Evolutionary conservation across 2,113 vertebrate species (phyloP).

Genomic region (Leptodactylus fuscus): DNA sequence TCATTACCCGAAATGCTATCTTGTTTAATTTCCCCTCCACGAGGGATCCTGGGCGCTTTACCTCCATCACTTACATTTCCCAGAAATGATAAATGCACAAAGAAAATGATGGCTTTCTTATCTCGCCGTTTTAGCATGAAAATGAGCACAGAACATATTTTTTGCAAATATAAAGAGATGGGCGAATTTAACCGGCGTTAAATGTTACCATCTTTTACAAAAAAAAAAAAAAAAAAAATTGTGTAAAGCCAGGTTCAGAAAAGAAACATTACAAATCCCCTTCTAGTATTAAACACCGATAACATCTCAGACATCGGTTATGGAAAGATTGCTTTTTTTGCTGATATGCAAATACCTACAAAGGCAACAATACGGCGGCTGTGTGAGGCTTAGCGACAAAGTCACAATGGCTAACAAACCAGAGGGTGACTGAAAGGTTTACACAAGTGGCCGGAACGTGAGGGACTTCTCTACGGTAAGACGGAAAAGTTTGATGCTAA

Average conservation of each 20-base stretch:
- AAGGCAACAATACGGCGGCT: slow-evolving; percentile 8
- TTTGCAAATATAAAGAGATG: slow-evolving; percentile 59
- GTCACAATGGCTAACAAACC: slow-evolving; percentile 16
- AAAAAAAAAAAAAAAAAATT: neutral
- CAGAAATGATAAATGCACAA: slow-evolving; percentile 65
- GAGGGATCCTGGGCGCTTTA: slow-evolving; percentile 64
- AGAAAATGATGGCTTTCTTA: slow-evolving; percentile 66
- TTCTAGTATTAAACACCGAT: slow-evolving; percentile 42
- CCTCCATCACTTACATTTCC: slow-evolving; percentile 67
- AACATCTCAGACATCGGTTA: slow-evolving; percentile 46
- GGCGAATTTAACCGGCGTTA: slow-evolving; percentile 56
- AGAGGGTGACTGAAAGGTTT: neutral
- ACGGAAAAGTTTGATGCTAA: neutral
- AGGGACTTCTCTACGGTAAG: neutral
- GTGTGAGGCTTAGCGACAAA: slow-evolving; percentile 30
- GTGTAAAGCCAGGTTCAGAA: slow-evolving; percentile 16
- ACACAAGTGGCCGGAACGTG: neutral
- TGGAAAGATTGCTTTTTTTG: slow-evolving; percentile 46
- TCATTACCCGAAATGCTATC: slow-evolving; percentile 68
- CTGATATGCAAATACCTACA: slow-evolving; percentile 55
- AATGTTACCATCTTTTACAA: slow-evolving; percentile 35
- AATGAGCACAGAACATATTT: slow-evolving; percentile 61
- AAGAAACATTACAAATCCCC: slow-evolving; percentile 49
- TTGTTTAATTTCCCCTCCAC: slow-evolving; percentile 66
- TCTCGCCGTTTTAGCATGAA: slow-evolving; percentile 58